Percentiles rank a stretch among this genome's conserved stretches.
Evolutionary conservation across 2,113 vertebrate species (phyloP).

Genomic region (Elephas maximus): DNA sequence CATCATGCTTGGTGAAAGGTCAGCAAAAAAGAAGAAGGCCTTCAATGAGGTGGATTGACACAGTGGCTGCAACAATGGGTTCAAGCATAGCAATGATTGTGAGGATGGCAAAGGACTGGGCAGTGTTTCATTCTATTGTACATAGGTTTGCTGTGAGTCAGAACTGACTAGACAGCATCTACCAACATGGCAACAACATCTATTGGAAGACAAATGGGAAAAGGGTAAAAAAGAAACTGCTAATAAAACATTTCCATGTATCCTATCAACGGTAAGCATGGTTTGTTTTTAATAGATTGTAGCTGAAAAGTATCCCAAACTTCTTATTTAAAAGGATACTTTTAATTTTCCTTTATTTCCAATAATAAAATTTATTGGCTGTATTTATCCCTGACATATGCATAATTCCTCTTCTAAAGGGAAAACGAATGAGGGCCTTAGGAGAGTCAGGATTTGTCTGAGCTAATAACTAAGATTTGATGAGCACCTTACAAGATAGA

Average conservation of each 20-base stretch:
- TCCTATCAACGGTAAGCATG: background rate
- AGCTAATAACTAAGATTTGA: background rate
- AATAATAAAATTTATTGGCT: background rate
- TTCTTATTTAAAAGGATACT: background rate
- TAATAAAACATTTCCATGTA: background rate
- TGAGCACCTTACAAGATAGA: background rate
- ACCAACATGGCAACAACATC: no score
- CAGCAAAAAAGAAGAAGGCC: no score
- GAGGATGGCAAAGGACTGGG: no score
- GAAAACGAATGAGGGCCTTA: background rate
- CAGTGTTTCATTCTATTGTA: no score
- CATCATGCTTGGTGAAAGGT: no score
- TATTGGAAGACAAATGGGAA: background rate
- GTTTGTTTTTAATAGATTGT: background rate
- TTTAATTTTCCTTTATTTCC: conserved; percentile 41
- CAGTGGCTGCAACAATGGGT: no score
- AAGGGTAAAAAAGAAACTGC: background rate
- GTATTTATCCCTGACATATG: background rate
- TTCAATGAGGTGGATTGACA: no score
- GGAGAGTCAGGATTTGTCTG: background rate
- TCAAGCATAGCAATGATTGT: no score
- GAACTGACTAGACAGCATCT: no score
- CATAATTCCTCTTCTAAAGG: background rate
- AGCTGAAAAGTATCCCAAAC: conserved; percentile 2
- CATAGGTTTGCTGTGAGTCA: no score